A percentile compares a stretch with the other conserved stretches of the same genome.
Conservation (phyloP, 2,888 invertebrate genomes). For the Lithophane semibrunnea region DNA sequence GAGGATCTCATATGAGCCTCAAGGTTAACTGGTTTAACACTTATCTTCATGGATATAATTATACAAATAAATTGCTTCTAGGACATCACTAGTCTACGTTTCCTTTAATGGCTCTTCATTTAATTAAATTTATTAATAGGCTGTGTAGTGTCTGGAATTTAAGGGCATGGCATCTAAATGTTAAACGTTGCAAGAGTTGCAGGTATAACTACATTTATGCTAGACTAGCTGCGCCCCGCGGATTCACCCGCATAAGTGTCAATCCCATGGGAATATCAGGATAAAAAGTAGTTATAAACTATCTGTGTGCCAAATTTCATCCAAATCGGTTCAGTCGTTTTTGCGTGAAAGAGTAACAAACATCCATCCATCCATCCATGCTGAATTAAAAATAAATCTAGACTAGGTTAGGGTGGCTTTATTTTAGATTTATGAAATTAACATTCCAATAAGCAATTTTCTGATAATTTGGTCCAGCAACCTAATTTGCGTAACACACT, state of each 20-base stretch:
- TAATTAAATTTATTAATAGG: conserved; percentile 44
- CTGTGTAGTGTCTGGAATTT: conserved; percentile 22
- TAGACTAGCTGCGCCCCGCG: too few species aligned
- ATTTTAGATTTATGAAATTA: neutral
- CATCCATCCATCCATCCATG: neutral
- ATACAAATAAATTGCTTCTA: conserved; percentile 65
- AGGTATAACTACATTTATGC: neutral
- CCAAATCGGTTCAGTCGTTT: too few species aligned
- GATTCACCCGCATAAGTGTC: too few species aligned
- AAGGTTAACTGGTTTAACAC: conserved; percentile 62
- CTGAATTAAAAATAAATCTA: neutral
- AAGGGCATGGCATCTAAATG: conserved; percentile 20
- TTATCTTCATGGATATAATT: conserved; percentile 59
- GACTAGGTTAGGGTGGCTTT: neutral
- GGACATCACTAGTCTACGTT: conserved; percentile 49
- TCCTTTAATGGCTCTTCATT: conserved; percentile 51
- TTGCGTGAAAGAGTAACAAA: too few species aligned
- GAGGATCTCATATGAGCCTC: conserved; percentile 56
- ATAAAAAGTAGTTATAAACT: too few species aligned
- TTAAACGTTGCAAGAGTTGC: neutral
- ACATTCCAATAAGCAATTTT: too few species aligned
- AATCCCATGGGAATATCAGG: too few species aligned
- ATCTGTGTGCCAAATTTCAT: too few species aligned
- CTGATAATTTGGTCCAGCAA: too few species aligned
- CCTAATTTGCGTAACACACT: too few species aligned